Conservation (phyloP, 2,113 vertebrate species). For the Aegithalos caudatus region DNA sequence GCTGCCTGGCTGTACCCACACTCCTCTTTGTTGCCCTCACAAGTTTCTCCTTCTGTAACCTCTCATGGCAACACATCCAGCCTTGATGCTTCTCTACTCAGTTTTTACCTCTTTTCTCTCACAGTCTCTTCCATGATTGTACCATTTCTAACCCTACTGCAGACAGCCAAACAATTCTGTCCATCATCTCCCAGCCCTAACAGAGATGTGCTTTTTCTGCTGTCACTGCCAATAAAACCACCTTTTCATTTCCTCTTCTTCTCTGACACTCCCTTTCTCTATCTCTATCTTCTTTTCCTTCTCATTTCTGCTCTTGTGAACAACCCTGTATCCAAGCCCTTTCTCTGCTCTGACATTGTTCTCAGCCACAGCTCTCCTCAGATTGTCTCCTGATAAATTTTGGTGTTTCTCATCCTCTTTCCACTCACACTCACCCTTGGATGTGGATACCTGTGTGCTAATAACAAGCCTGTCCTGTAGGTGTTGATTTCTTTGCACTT, state of each 20-base stretch:
- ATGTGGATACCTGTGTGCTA: neutral
- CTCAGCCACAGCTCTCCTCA: neutral
- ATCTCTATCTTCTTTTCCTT: neutral
- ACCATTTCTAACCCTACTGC: neutral
- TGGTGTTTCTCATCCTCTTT: neutral
- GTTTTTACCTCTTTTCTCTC: neutral
- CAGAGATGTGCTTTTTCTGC: neutral
- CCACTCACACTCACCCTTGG: neutral
- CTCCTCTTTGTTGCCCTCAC: neutral
- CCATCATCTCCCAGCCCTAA: neutral
- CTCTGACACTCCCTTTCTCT: neutral
- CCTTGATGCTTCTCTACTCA: neutral
- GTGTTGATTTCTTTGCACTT: neutral
- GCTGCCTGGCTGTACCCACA: neutral
- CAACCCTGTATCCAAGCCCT: neutral
- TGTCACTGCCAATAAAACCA: neutral
- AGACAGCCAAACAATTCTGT: neutral
- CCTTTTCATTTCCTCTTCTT: neutral
- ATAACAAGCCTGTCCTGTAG: neutral
- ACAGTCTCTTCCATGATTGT: neutral
- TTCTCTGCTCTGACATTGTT: neutral
- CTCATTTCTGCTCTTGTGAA: neutral
- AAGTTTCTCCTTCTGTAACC: neutral
- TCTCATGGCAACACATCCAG: neutral
- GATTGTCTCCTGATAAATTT: neutral